Conservation (phyloP, 2,113 vertebrate species). For the Dendrocopos noguchii region DNA sequence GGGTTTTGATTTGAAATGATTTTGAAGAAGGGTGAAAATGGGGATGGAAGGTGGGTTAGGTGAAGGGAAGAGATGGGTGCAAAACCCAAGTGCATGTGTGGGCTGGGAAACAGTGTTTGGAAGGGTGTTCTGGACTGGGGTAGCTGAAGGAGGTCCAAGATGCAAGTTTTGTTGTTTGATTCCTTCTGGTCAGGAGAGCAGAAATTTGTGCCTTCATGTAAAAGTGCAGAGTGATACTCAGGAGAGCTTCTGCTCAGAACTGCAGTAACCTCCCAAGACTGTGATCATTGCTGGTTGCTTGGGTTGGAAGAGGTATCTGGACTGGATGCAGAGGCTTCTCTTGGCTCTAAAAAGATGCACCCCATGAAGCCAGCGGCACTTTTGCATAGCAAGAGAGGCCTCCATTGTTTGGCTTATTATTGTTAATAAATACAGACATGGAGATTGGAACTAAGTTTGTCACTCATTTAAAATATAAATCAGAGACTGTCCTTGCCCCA, state of each 20-base stretch:
- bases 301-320: neutral
- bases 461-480: neutral
- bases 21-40: neutral
- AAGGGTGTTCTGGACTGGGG: neutral
- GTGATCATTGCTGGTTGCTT: neutral
- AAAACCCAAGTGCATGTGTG: fast-evolving
- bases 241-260: neutral
- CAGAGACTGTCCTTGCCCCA: neutral
- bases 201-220: neutral
- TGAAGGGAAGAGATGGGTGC: neutral
- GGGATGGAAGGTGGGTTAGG: neutral
- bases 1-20: neutral
- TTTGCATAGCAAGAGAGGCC: neutral
- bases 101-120: neutral
- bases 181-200: neutral
- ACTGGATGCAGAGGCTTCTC: neutral
- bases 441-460: neutral
- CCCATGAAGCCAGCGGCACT: fast-evolving
- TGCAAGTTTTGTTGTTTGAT: neutral
- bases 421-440: neutral
- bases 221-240: neutral
- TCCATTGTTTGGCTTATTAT: neutral
- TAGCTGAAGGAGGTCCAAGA: neutral
- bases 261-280: neutral
- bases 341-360: neutral